Conservation (phyloP, 2,888 invertebrate species). For the Lampropteryx suffumata region DNA sequence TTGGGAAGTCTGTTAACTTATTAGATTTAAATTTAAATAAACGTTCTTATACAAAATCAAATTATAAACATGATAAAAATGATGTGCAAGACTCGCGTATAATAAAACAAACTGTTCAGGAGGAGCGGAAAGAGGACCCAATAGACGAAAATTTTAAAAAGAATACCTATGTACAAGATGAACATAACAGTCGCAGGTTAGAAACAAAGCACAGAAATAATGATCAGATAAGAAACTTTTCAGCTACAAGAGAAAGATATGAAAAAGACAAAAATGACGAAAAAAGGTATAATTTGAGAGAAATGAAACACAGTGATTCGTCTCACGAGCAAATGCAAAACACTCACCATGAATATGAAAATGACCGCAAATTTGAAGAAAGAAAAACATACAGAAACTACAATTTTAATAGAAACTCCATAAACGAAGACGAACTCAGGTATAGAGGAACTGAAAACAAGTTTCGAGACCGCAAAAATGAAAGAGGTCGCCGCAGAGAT, state of each 20-base stretch:
- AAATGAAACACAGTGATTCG: slow-evolving; percentile 20
- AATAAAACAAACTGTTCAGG: slow-evolving; percentile 18
- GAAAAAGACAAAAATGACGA: slow-evolving; percentile 10
- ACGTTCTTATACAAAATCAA: background rate
- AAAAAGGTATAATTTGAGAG: slow-evolving; percentile 9
- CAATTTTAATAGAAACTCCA: slow-evolving; percentile 23
- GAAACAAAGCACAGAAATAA: slow-evolving; percentile 5
- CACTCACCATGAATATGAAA: slow-evolving; percentile 6
- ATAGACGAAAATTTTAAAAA: slow-evolving; percentile 1
- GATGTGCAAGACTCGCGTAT: slow-evolving; percentile 7
- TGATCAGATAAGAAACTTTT: slow-evolving; percentile 26
- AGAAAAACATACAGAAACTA: slow-evolving; percentile 26
- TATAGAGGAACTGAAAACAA: slow-evolving; percentile 1
- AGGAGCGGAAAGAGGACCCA: slow-evolving; percentile 13
- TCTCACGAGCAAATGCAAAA: slow-evolving; percentile 11
- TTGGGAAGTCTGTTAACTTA: slow-evolving; percentile 38
- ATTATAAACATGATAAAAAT: slow-evolving; percentile 4
- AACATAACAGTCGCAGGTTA: slow-evolving; percentile 13
- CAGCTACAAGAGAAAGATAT: slow-evolving; percentile 6
- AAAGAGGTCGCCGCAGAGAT: background rate
- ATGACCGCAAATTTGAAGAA: slow-evolving; percentile 10
- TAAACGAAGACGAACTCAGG: slow-evolving; percentile 12
- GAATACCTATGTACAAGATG: slow-evolving; percentile 1
- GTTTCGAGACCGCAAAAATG: background rate
- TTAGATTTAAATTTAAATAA: slow-evolving; percentile 18